Evolutionary conservation across 2,113 vertebrate genomes (phyloP), one percentile per base, ranked within the genome.

Genomic region (Pipra filicauda): DNA sequence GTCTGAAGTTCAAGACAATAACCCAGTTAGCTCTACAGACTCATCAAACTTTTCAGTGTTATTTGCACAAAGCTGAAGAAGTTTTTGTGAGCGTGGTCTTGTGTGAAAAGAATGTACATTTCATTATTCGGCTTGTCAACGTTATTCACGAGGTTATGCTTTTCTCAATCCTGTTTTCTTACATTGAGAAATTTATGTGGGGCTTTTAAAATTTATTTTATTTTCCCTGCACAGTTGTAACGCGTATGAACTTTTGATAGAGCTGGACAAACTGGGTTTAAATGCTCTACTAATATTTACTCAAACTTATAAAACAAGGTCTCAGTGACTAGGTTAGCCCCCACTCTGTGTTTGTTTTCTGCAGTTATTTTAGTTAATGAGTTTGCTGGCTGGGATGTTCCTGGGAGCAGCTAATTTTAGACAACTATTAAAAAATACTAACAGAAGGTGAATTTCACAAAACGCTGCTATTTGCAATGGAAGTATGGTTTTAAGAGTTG

Each of bases 361-460:
- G 78, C 67, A 44, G 75, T 96, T 97, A 94, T 93, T 96, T 94
- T 96, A 81, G 88, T 85, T 95, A 96, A 96, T 96, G 95, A 70
- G 35, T 88, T 84, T 95, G 43, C 91, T 95, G 94, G 33, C 95
- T 96, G 82, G 75, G 71, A 52, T 91, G 82, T 85, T 96, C 61
- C 65, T 83, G 27, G 22, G 43, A 95, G 86, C 55, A 86, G 91
- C 85, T 96, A 93, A 96, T 95, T 97, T 96, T 97, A 97, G 85
- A 64, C 52, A 91, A 95, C 91, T 93, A 96, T 90, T 97, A 96
- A 91, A 95, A 96, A 94, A 85, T 90, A 86, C 85, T 85, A 91
- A 96, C 95, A 96, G 93, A 97, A 96, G 95, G 95, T 96, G 81
- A 95, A 94, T 95, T 97, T 96, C 79, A 90, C 79, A 96, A 96